Conservation (phyloP, 2,888 invertebrate species). For the Thyatira batis region DNA sequence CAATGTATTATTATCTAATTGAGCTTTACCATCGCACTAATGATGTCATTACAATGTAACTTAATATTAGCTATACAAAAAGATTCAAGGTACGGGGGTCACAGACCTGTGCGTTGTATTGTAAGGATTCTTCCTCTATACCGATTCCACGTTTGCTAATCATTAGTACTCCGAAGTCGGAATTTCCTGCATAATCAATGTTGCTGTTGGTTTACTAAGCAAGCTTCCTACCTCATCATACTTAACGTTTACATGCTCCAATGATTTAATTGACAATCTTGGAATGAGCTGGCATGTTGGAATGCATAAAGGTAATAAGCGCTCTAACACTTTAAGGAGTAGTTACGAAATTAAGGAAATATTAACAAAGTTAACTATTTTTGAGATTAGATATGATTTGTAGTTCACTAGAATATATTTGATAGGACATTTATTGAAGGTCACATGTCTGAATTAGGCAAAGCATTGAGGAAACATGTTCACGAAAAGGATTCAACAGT, state of each 20-base stretch:
- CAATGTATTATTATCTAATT: too few relatives aligned
- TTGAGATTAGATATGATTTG: too few relatives aligned
- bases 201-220: conserved; percentile 30
- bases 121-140: background rate
- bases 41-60: background rate
- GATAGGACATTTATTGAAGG: background rate
- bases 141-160: conserved; percentile 9
- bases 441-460: background rate
- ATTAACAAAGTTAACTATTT: background rate
- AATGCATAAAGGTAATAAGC: background rate
- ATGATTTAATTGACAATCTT: conserved; percentile 36
- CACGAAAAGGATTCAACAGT: background rate
- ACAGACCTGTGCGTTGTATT: background rate
- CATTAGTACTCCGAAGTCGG: conserved; percentile 36
- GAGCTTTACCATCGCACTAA: too few relatives aligned
- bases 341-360: background rate
- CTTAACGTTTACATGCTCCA: conserved; percentile 48
- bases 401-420: too few relatives aligned
- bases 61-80: background rate
- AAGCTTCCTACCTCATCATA: conserved; percentile 51
- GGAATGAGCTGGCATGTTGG: background rate
- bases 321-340: background rate
- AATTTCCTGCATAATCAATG: conserved; percentile 62
- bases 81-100: background rate
- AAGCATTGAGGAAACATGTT: background rate